These are phyloP conservation scores for Tethea ocularis DNA, from an alignment of 2,888 invertebrate genomes.

Conservation along the genomic window DNA sequence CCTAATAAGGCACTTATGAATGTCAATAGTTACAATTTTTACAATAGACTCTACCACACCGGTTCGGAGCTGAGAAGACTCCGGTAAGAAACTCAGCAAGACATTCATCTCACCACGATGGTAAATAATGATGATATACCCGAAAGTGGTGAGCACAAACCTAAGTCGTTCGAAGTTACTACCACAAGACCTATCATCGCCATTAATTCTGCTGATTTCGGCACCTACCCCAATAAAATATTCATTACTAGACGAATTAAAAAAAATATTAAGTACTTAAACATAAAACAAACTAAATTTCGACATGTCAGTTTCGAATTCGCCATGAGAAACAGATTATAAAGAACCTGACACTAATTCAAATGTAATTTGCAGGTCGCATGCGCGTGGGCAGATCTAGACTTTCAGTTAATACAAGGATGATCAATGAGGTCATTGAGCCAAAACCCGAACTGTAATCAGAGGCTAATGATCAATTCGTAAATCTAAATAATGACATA, in stretches of 20 bases:
- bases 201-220: too few species aligned
- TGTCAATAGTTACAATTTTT: too few species aligned
- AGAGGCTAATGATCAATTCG: neutral
- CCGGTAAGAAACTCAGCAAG: too few species aligned
- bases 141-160: too few species aligned
- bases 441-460: neutral
- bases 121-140: too few species aligned
- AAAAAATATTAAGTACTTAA: neutral
- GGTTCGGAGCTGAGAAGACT: too few species aligned
- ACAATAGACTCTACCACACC: too few species aligned
- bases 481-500: conserved; percentile 2
- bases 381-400: conserved; percentile 5
- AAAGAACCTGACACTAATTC: neutral
- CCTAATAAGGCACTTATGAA: too few species aligned
- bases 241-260: too few species aligned
- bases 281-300: neutral
- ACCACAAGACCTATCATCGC: too few species aligned
- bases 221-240: neutral
- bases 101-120: too few species aligned
- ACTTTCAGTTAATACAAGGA: conserved; percentile 1
- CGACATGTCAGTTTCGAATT: neutral
- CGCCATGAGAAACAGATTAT: neutral
- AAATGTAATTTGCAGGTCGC: neutral
- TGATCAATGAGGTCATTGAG: neutral
- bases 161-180: too few species aligned